Base-by-base conservation (phyloP, 2,113 vertebrate species). In the Neodon shergylaensis region DNA sequence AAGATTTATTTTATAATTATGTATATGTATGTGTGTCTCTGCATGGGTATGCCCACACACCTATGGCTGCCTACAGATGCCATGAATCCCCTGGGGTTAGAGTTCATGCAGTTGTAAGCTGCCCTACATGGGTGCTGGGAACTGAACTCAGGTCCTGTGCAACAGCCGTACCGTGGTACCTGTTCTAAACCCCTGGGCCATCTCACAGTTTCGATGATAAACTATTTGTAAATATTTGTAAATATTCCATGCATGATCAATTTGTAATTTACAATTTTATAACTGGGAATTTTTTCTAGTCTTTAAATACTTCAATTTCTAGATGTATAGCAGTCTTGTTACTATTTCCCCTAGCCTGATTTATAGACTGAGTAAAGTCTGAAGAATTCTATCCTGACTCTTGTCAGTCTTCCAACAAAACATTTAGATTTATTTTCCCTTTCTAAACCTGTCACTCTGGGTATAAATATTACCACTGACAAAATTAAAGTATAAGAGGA, bases 241-340 rank as follows among this genome's bases (percentile, higher is more conserved):
- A 61, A 82, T 82, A 61, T 39, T 82, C 3, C 54, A 39, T n/a
- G 5, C 49, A 36, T n/a, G 9, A n/a, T 12, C 19, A 81, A n/a
- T 6, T 61, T 95, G 84, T 92, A 84, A 81, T 61, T 39, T 63
- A 58, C 17, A 58, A 21, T 17, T 83, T 89, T 96, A 54, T 78
- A 58, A 77, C 78, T 93, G 91, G 17, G 5, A 74, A 39, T 68
- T 22, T 72, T 77, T 65, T 26, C 91, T 66, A 63, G 1, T 63
- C 4, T 66, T 82, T 73, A 91, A 91, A 28, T 61, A 2, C 4
- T 91, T 86, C 16, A 85, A 33, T 52, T 58, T 88, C 54, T 89
- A 31, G 3, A 36, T 44, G 17, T 28, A 9, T 61, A 94, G 66
- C 2, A 19, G 44, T 94, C 28, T 70, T 31, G 54, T 89, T 68